Base-by-base conservation (phyloP, 2,888 invertebrate species). In the Drosophila cognata region DNA sequence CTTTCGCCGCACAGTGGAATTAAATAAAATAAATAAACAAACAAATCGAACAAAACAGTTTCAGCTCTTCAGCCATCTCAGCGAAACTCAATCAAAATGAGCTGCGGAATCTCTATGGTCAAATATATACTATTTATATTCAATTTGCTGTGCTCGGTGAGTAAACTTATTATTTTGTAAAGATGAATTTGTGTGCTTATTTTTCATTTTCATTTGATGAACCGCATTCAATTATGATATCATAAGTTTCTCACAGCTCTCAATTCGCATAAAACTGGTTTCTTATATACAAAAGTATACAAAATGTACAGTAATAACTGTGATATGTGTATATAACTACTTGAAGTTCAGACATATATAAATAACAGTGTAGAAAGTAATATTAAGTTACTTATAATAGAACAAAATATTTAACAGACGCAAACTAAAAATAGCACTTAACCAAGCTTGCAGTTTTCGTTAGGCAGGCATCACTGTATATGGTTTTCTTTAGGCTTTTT, bases 91-190 rank as follows among this genome's bases (percentile, higher is more conserved):
- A 64, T 41, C 94, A 94, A 94, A 92, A 95, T 95, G 95, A 95
- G 95, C 93, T 96, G 95, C 94, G 96, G 96, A 93, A 95, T 96
- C 94, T 95, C 95, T 93, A 95, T 96, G 94, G 95, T 97, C 92
- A 97, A 97, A 94, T 97, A 96, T 94, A 95, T 97, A 89, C 95
- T 97, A 90, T 97, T 97, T 93, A 94, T 96, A 93, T 96, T 97
- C 93, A 97, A 97, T 93, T 93, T 96, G 88, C 91, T 96, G 73
- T 96, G 96, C 90, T 95, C 96, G 95, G 96, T 96, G 93, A 96
- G 96, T 96, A 70, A 57, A 58, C 55, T 25, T 28, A 53, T 57
- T 7, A 63, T 31, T 41, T 55, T 50, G n/a, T 11, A 36, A 18
- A 62, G 25, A 51, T 48, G 11, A n/a, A 18, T 6, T 53, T 59